Percentiles rank a stretch among this genome's conserved stretches.
These are phyloP conservation scores for Tortrix viridana DNA, from an alignment of 2,888 invertebrate genomes.

Conservation along the genomic window DNA sequence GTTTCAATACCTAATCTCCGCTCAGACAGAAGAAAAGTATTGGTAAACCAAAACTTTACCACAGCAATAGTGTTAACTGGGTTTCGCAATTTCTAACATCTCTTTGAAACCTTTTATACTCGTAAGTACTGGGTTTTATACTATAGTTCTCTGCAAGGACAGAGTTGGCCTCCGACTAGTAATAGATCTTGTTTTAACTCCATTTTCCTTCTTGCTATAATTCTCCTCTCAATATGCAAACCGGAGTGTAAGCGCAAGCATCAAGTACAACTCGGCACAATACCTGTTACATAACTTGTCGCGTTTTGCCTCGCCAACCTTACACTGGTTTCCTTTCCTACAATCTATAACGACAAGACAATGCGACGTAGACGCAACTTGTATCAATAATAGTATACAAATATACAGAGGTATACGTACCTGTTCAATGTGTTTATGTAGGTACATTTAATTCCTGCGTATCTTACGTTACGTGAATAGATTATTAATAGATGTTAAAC, in stretches of 20 bases:
- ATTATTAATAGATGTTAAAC: conserved; percentile 7
- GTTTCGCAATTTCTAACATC: too few species aligned
- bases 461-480: conserved; percentile 19
- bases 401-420: neutral
- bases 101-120: too few species aligned
- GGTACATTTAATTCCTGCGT: conserved; percentile 19
- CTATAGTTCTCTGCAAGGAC: too few species aligned
- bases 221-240: neutral
- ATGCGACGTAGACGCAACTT: conserved; percentile 18
- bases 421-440: conserved; percentile 6
- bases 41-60: too few species aligned
- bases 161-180: too few species aligned
- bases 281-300: conserved; percentile 22
- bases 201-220: too few species aligned
- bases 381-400: conserved; percentile 18
- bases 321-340: conserved; percentile 17
- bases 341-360: conserved; percentile 28
- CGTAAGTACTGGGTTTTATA: too few species aligned
- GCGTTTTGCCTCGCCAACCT: conserved; percentile 7
- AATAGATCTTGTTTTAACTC: too few species aligned
- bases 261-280: neutral
- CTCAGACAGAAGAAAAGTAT: too few species aligned
- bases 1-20: too few species aligned
- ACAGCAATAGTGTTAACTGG: too few species aligned
- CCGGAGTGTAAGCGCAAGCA: neutral